Conservation (phyloP, 2,888 invertebrate genomes). For the Morpho deidamia region DNA sequence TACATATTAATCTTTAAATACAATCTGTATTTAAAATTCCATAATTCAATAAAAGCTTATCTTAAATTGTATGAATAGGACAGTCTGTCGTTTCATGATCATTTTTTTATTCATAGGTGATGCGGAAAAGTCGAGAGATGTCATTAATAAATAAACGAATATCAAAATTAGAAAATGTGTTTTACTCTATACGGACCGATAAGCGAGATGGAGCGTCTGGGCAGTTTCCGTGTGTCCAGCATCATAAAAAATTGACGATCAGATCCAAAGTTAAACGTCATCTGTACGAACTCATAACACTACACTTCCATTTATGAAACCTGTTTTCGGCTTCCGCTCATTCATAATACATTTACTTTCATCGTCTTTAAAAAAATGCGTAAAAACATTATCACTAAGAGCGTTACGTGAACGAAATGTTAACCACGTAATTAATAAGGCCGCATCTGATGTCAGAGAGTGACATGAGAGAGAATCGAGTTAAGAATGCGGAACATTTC, state of each 20-base stretch:
- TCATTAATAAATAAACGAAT: not conserved
- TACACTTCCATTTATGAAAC: constrained; percentile 63
- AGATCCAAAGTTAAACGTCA: constrained; percentile 45
- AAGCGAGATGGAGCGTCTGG: constrained; percentile 64
- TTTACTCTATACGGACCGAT: constrained; percentile 51
- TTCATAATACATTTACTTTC: constrained; percentile 62
- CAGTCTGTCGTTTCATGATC: no score
- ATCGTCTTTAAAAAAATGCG: constrained; percentile 44
- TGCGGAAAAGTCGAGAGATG: no score
- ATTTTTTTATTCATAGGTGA: no score
- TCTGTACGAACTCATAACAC: constrained; percentile 59
- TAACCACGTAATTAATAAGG: constrained; percentile 32
- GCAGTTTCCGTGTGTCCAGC: constrained; percentile 66
- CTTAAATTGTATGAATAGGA: no score
- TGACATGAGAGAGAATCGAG: constrained; percentile 47
- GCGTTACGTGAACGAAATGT: constrained; percentile 42
- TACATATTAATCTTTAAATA: no score
- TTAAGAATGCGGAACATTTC: constrained; percentile 71
- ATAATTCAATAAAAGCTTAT: no score
- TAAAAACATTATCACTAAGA: constrained; percentile 43
- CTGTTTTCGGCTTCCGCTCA: constrained; percentile 54
- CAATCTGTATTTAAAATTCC: no score
- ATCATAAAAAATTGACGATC: constrained; percentile 49
- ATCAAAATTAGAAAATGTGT: constrained; percentile 6
- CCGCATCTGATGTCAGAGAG: constrained; percentile 29